Evolutionary conservation across 1,140 invertebrate genomes (phyloP), one percentile per base, ranked within the genome.

Genomic region (Sycobia sp.): DNA sequence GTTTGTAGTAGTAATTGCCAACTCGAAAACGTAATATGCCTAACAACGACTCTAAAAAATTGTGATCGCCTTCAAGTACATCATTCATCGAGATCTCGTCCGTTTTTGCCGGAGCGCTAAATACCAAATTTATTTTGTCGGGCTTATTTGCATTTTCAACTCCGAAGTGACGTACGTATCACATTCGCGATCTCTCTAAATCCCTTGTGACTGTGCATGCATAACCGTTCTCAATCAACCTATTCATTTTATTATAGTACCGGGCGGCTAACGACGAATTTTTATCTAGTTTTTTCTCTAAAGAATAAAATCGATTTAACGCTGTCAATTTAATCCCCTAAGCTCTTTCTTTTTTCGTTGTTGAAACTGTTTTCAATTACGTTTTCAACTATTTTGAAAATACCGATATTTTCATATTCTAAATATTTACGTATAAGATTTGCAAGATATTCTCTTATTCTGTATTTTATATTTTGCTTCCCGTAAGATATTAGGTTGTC

Each of bases 81-180:
- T 65, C 62, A 27, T 65, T 65, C 20, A 65, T 34, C 4, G 62
- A 65, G 18, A 65, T 23, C 25, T 43, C 55, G 47, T 61, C 53
- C 9, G 34, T 9, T n/a, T 54, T 62, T 41, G 23, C 41, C n/a
- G n/a, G n/a, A n/a, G n/a, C n/a, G n/a, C n/a, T n/a, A n/a, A n/a
- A n/a, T n/a, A n/a, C n/a, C n/a, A n/a, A n/a, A n/a, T n/a, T n/a
- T n/a, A n/a, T n/a, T n/a, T n/a, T n/a, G n/a, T n/a, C n/a, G n/a
- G n/a, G n/a, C n/a, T n/a, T n/a, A n/a, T n/a, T n/a, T n/a, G n/a
- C n/a, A n/a, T n/a, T n/a, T n/a, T n/a, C n/a, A 4, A 62, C 53
- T n/a, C 51, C 51, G n/a, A 56, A 57, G 22, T 63, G 61, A 3
- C 38, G 61, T 39, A 57, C n/a, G 53, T 38, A 41, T n/a, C 39